phyloP scores from a whole-genome alignment of 2,113 vertebrate species.

The Aegotheles bennettii region DNA sequence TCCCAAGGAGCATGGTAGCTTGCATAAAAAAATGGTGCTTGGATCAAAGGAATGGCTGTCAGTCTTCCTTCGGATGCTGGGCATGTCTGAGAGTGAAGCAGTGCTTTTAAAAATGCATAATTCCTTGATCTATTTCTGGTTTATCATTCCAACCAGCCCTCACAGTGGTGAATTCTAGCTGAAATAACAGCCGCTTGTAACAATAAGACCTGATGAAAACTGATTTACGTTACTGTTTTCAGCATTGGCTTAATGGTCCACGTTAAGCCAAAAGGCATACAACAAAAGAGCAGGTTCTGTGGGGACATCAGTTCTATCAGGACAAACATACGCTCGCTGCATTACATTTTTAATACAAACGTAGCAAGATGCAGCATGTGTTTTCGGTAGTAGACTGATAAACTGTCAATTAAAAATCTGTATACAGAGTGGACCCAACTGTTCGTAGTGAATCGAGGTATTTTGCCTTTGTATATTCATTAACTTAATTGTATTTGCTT shows the following conservation, averaged over 20 bases:
- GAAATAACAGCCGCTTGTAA: background rate
- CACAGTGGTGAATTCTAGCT: background rate
- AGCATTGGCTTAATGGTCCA: background rate
- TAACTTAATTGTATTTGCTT: background rate
- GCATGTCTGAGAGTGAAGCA: background rate
- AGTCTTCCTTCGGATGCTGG: background rate
- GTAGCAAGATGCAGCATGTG: background rate
- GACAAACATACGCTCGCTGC: fast-evolving
- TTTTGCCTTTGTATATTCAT: background rate
- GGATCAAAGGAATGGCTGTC: constrained; percentile 38
- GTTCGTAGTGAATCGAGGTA: background rate
- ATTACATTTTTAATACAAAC: background rate
- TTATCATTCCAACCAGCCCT: background rate
- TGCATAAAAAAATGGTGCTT: background rate
- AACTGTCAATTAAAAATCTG: background rate
- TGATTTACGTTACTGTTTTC: background rate
- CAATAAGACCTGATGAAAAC: background rate
- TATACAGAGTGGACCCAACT: background rate
- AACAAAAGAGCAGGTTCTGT: background rate
- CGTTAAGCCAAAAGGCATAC: background rate
- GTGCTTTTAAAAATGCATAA: background rate
- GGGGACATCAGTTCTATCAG: background rate
- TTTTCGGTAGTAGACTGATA: background rate
- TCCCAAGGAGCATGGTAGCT: background rate
- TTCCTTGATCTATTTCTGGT: background rate